Percentiles rank a stretch among this genome's conserved stretches.
Conservation (phyloP, 2,797 vertebrate genomes). For the Crenuchus spilurus region DNA sequence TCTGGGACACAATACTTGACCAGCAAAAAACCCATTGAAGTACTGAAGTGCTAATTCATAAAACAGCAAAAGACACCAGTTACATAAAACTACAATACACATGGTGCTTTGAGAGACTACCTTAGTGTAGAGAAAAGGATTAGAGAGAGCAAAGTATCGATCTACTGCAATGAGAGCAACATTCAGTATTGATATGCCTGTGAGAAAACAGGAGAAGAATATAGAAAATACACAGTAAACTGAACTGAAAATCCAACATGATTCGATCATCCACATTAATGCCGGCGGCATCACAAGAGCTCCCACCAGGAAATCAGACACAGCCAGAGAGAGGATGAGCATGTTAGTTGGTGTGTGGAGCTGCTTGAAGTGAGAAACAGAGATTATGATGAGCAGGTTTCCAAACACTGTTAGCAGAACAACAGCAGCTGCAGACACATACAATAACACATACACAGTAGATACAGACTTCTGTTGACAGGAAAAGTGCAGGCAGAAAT, state of each 20-base stretch:
- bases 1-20: not conserved
- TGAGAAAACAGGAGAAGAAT: not conserved
- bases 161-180: constrained; percentile 17
- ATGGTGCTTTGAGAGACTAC: not conserved
- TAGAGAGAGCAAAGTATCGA: not conserved
- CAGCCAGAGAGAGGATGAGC: no score
- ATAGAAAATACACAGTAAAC: no score
- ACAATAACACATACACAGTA: no score
- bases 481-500: no score
- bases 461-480: no score
- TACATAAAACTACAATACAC: no score
- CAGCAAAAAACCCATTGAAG: no score
- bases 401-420: constrained; percentile 49
- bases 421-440: constrained; percentile 38
- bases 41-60: not conserved
- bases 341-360: constrained; percentile 45
- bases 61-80: not conserved
- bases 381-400: constrained; percentile 52
- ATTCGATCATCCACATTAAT: no score
- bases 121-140: not conserved
- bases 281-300: constrained; percentile 15
- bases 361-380: no score
- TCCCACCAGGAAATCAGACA: no score
- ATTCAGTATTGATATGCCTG: not conserved
- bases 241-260: not conserved